Evolutionary conservation across 2,888 invertebrate species (phyloP).

Genomic region (Eupeodes luniger): DNA sequence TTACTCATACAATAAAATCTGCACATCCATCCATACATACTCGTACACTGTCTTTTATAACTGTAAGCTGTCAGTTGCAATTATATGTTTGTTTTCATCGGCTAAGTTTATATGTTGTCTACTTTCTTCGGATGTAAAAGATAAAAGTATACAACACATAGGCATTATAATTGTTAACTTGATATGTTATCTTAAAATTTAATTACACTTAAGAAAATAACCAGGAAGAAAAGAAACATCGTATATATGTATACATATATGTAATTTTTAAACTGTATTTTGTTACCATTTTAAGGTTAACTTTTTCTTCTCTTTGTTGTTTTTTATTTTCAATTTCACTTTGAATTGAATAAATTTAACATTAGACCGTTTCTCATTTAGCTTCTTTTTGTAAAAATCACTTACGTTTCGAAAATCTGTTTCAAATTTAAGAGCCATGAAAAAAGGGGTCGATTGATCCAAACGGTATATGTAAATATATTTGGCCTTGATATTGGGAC

Average conservation of each 20-base stretch:
- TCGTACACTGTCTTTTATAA: slow-evolving; percentile 7
- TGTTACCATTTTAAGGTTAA: slow-evolving; percentile 9
- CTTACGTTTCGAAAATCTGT: too few species aligned
- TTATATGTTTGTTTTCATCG: neutral
- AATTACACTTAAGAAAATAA: slow-evolving; percentile 1
- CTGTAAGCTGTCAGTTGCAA: slow-evolving; percentile 12
- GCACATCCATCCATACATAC: too few species aligned
- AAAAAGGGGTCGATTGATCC: too few species aligned
- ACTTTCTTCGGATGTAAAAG: slow-evolving; percentile 16
- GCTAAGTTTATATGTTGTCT: neutral
- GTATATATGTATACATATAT: neutral
- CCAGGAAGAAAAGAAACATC: slow-evolving; percentile 1
- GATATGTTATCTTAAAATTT: slow-evolving; percentile 15
- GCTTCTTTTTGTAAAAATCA: too few species aligned
- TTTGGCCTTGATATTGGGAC: too few species aligned
- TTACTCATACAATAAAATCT: neutral
- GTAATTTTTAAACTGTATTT: slow-evolving; percentile 8
- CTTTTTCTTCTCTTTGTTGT: neutral
- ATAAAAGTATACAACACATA: slow-evolving; percentile 5
- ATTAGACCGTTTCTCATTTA: too few species aligned
- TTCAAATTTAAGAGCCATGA: too few species aligned
- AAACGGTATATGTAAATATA: too few species aligned
- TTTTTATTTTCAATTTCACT: neutral
- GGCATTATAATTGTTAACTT: slow-evolving; percentile 18
- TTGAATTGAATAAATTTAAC: neutral